Evolutionary conservation across 1,140 invertebrate species (phyloP).

Genomic region (Solenopsis invicta): DNA sequence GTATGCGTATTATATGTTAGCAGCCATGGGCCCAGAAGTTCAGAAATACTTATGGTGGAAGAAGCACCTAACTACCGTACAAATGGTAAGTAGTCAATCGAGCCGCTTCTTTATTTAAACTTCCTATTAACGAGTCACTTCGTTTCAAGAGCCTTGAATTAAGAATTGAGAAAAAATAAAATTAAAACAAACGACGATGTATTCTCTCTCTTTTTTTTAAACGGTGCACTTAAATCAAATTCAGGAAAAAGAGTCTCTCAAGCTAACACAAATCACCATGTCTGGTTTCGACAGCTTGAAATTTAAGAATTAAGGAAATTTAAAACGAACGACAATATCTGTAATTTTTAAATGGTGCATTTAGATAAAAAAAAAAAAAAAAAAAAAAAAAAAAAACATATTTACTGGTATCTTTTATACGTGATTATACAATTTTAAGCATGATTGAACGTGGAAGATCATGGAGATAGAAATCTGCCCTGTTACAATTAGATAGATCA

Average conservation of each 20-base stretch:
- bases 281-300: background rate
- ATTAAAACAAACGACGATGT: background rate
- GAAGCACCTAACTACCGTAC: conserved; percentile 96
- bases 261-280: background rate
- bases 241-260: background rate
- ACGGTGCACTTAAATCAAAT: background rate
- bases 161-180: background rate
- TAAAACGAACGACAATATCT: background rate
- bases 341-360: background rate
- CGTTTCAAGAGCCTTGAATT: background rate
- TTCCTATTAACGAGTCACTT: background rate
- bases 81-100: conserved; percentile 91
- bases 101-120: background rate
- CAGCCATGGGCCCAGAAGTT: conserved; percentile 96
- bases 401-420: background rate
- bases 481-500: conserved; percentile 13
- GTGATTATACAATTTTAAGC: conserved; percentile 8
- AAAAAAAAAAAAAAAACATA: background rate
- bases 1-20: conserved; percentile 97
- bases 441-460: conserved; percentile 7
- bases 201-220: background rate
- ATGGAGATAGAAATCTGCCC: background rate
- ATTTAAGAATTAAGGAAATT: background rate
- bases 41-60: conserved; percentile 98
- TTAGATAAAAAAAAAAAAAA: background rate